A percentile compares a stretch with the other conserved stretches of the same genome.
These are phyloP conservation scores for Leptocoma aspasia DNA, from an alignment of 2,113 vertebrate genomes.

Conservation along the genomic window DNA sequence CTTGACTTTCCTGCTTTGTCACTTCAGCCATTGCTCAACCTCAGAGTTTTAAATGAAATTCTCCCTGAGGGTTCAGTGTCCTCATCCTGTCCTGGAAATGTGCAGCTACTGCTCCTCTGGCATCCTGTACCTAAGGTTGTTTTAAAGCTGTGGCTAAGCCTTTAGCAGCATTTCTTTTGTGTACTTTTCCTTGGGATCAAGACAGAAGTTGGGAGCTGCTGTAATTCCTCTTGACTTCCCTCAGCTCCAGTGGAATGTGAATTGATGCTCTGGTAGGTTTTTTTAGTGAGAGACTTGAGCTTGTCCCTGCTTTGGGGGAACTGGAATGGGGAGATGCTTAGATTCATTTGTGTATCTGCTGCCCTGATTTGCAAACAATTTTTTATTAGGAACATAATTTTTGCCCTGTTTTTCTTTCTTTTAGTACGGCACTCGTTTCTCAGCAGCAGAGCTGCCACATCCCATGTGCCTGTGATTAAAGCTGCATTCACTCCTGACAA, in stretches of 20 bases:
- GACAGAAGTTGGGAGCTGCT: neutral
- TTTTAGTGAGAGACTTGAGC: neutral
- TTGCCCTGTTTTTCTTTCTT: neutral
- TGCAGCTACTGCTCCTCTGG: neutral
- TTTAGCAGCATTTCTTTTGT: neutral
- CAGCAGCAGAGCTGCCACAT: neutral
- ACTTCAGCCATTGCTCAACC: neutral
- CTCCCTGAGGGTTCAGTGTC: neutral
- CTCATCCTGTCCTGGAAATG: neutral
- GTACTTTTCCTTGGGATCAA: neutral
- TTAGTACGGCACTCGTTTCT: fast-evolving
- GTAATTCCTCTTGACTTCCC: neutral
- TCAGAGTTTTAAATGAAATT: neutral
- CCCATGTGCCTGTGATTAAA: slow-evolving; percentile 12
- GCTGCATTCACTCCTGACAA: neutral
- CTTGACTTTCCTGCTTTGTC: neutral
- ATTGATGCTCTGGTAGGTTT: neutral
- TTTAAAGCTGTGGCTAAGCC: neutral
- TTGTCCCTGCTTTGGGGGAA: neutral
- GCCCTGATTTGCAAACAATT: neutral
- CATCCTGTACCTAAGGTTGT: neutral
- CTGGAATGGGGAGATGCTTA: neutral
- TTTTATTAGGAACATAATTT: neutral
- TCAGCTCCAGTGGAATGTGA: neutral
- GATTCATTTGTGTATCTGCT: neutral